Base-by-base conservation (phyloP, 2,113 vertebrate species). In the Brachionichthys hirsutus region DNA sequence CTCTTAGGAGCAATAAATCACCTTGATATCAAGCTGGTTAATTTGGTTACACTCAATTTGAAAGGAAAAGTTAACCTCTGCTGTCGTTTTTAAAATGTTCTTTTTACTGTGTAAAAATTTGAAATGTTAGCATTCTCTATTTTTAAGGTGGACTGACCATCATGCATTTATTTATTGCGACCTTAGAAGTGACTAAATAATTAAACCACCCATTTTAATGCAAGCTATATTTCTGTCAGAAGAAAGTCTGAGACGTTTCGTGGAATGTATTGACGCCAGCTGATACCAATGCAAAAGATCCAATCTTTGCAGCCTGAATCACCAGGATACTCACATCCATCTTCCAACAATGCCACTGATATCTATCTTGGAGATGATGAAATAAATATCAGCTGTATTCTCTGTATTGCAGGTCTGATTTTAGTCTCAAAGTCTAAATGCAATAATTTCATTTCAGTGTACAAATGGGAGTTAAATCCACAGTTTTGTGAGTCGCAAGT, bases 1-100 rank as follows among this genome's bases (percentile, higher is more conserved):
- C 38, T 43, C 50, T n/a, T 61, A 54, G 63, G 65, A 75, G 48
- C 18, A 36, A 72, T 59, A 73, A 70, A 73, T 82, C 41, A 62
- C 44, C 11, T 62, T 61, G 13, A 59, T 67, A 38, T 58, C 44
- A 14, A 58, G n/a, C 24, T 54, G 44, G 64, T 62, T 53, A 7
- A 50, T 62, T 68, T 12, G 44, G 19, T 52, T 42, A 12, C 50
- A 22, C 52, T 73, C 52, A 58, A 52, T 48, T 48, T 67, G 58
- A 53, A 51, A 57, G 36, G 38, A 67, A 20, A 14, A 49, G 45
- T 12, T 61, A 48, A 64, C 24, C 54, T 72, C 65, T 48, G 9
- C 14, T 38, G 9, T 30, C 8, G 9, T 9, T 17, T 16, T 44
- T 9, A 41, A 19, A 14, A 15, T 65, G 70, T 47, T 35, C 1